Evolutionary conservation across 2,888 invertebrate species (phyloP), one percentile per base, ranked within the genome.

Genomic region (Ptycholaimellus sp.): DNA sequence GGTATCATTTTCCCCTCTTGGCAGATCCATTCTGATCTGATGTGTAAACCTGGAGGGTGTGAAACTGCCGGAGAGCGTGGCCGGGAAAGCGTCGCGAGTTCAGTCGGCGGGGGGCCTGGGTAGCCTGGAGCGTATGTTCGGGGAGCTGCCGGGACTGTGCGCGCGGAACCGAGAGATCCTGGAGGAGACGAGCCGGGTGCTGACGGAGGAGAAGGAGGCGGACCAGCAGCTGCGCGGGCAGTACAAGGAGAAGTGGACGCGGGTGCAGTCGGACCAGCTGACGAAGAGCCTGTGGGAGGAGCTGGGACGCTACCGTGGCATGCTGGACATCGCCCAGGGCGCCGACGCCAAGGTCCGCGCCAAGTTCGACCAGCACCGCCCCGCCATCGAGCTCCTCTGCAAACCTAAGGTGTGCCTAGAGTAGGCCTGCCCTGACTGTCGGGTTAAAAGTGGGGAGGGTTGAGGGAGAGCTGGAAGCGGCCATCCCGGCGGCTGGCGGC

Each of bases 81-180:
- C 74, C 39, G 78, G 77, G 47, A 87, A 87, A 62, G 76, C 83
- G 1, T 69, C 69, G 33, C 70, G 71, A 46, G 72, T 90, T 31
- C 70, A 72, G 43, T 68, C 68, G 23, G 68, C 71, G 38, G 85
- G 85, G 30, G 87, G 90, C 1, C 65, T 77, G 41, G 60, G 67
- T 30, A 68, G 68, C 45, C 64, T 93, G 14, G 68, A 72, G 52
- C 66, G 65, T 3, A 68, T 78, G 56, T 73, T 87, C 57, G 70
- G 67, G 43, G 85, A 90, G 55, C 65, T 96, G 46, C 96, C 93
- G 0, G 78, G 79, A 43, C 66, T 83, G 46, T 68, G 90, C 49
- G 74, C 76, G 59, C 69, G 93, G 43, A 96, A 96, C 64, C 73
- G 72, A 46, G 82, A 96, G 60, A 85, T 96, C 51, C 68, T 96